These are phyloP conservation scores for Arctia plantaginis DNA, from an alignment of 2,888 invertebrate genomes.

Conservation along the genomic window DNA sequence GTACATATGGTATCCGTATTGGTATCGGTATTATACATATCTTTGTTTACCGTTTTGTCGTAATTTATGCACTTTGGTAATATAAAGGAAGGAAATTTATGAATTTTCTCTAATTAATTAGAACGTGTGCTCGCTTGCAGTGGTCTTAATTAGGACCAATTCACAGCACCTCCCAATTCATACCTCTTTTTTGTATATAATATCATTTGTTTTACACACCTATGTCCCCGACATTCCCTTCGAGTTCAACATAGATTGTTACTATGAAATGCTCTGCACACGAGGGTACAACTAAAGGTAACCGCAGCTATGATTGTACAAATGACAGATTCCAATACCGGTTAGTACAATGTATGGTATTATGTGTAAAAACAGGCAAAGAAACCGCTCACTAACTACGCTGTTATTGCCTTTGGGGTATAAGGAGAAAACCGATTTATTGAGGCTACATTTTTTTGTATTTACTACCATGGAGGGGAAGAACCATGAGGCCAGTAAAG, in stretches of 20 bases:
- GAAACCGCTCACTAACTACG: conserved; percentile 2
- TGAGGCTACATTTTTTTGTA: background rate
- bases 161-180: too few relatives aligned
- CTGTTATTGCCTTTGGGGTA: background rate
- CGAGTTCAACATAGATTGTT: background rate
- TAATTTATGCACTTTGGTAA: too few relatives aligned
- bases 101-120: too few relatives aligned
- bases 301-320: conserved; percentile 15
- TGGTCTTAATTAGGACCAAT: too few relatives aligned
- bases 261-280: background rate
- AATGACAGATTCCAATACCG: background rate
- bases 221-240: background rate
- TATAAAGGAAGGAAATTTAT: too few relatives aligned
- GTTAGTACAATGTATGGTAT: conserved; percentile 2
- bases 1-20: too few relatives aligned
- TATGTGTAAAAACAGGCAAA: background rate
- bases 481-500: too few relatives aligned
- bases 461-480: too few relatives aligned
- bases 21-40: too few relatives aligned
- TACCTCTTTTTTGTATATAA: too few relatives aligned
- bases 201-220: background rate
- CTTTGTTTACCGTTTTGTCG: too few relatives aligned
- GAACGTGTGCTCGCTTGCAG: too few relatives aligned
- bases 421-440: background rate
- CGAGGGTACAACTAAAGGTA: background rate